phyloP scores from a whole-genome alignment of 1,140 invertebrate species.

The Lordiphosa collinella region DNA sequence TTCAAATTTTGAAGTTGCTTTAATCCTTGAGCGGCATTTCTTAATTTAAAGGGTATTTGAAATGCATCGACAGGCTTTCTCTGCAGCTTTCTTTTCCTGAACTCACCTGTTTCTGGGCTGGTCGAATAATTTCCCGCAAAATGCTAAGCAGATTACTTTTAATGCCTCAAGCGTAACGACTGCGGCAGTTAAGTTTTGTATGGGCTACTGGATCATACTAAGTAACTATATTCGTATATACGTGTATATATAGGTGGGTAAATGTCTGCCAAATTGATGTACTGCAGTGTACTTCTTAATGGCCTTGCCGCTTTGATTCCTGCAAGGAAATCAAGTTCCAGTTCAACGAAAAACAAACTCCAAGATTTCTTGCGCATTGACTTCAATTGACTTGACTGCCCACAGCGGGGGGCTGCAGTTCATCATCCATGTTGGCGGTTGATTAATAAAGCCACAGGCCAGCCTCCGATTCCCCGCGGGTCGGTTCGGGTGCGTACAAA shows the following conservation, averaged over 20 bases:
- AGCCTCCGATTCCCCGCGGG: conserved; percentile 18
- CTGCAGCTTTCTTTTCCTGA: neutral
- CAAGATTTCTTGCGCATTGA: conserved; percentile 30
- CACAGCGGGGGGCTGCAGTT: conserved; percentile 5
- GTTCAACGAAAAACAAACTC: conserved; percentile 50
- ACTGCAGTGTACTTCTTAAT: conserved; percentile 41
- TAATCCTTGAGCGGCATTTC: neutral
- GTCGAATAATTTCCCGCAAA: conserved; percentile 56
- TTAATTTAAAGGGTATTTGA: neutral
- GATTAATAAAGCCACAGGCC: conserved; percentile 64
- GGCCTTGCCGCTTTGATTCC: conserved; percentile 30
- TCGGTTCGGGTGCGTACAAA: conserved; percentile 4
- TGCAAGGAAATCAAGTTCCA: conserved; percentile 57
- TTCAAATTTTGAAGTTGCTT: neutral
- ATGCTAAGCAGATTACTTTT: conserved; percentile 67
- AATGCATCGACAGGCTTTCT: neutral
- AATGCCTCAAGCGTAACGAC: conserved; percentile 55
- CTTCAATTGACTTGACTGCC: conserved; percentile 50
- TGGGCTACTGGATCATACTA: conserved; percentile 20
- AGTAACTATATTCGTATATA: no score
- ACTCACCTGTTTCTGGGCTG: conserved; percentile 44
- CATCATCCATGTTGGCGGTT: conserved; percentile 22
- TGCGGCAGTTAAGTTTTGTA: conserved; percentile 66
- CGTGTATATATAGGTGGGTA: no score
- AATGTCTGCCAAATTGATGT: conserved; percentile 1